These are phyloP conservation scores for Trissolcus basalis DNA, from an alignment of 1,140 invertebrate genomes.

Conservation along the genomic window DNA sequence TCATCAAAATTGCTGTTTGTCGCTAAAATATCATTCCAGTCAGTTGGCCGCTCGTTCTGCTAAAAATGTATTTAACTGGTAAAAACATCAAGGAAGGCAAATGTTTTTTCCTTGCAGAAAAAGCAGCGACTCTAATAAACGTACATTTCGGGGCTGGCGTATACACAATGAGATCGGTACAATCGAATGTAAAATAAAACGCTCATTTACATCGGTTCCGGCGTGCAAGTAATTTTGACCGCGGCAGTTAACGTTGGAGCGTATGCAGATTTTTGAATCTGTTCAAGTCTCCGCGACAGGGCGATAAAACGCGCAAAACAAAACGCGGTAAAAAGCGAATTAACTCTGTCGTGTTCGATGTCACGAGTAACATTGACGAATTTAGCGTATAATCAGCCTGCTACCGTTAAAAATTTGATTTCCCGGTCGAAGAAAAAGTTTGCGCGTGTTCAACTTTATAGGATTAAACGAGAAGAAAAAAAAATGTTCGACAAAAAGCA, in stretches of 20 bases:
- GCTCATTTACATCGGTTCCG: constrained; percentile 42
- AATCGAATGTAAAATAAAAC: constrained; percentile 44
- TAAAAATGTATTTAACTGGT: constrained; percentile 2
- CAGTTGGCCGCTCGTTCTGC: not conserved
- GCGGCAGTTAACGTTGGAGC: constrained; percentile 27
- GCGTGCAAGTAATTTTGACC: constrained; percentile 26
- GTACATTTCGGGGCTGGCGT: constrained; percentile 22
- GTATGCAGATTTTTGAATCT: constrained; percentile 55
- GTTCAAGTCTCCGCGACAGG: constrained; percentile 39
- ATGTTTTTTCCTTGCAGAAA: constrained; percentile 12
- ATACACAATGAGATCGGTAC: constrained; percentile 42
- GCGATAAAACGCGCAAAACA: constrained; percentile 49
- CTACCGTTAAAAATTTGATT: constrained; percentile 20
- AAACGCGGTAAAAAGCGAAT: constrained; percentile 54
- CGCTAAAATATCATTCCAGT: not conserved
- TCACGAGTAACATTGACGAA: constrained; percentile 54
- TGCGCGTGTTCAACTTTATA: not conserved
- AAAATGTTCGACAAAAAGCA: constrained; percentile 1
- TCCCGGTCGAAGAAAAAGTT: constrained; percentile 7
- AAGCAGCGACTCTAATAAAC: constrained; percentile 17
- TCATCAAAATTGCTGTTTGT: not conserved
- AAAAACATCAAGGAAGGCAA: not conserved
- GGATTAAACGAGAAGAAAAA: constrained; percentile 2
- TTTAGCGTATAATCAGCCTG: constrained; percentile 43
- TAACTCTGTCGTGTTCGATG: constrained; percentile 50